phyloP scores from a whole-genome alignment of 2,113 vertebrate species.

The Lamprotornis superbus region DNA sequence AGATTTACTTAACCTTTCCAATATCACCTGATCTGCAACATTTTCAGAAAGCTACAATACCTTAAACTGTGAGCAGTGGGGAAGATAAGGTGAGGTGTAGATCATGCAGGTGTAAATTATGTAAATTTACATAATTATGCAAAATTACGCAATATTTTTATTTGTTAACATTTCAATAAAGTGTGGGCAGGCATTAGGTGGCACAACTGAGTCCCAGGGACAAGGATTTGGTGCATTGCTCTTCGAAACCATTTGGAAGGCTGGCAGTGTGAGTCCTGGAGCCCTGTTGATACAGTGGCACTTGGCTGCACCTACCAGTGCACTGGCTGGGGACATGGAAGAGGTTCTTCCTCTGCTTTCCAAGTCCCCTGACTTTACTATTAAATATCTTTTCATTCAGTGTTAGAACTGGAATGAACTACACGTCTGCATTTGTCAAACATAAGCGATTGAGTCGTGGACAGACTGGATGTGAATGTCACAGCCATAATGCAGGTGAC shows the following conservation, averaged over 20 bases:
- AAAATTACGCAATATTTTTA: background rate
- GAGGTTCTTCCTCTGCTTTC: background rate
- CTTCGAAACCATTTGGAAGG: fast-evolving
- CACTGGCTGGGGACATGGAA: background rate
- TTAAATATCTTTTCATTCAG: background rate
- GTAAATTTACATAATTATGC: background rate
- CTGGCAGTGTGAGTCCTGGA: background rate
- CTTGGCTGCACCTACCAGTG: background rate
- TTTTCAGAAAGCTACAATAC: background rate
- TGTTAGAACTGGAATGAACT: background rate
- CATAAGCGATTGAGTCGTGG: fast-evolving
- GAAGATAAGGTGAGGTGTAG: background rate
- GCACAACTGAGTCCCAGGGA: fast-evolving
- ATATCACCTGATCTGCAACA: background rate
- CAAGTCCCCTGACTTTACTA: background rate
- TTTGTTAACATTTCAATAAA: background rate
- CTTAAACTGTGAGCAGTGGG: background rate
- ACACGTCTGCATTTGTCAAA: background rate
- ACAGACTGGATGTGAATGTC: background rate
- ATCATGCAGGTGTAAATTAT: background rate
- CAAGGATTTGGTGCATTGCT: fast-evolving
- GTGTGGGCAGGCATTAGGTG: background rate
- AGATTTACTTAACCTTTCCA: background rate
- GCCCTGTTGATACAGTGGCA: fast-evolving
- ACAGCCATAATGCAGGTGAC: background rate